phyloP scores from a whole-genome alignment of 2,888 invertebrate genomes.

The Orthosia cruda region DNA sequence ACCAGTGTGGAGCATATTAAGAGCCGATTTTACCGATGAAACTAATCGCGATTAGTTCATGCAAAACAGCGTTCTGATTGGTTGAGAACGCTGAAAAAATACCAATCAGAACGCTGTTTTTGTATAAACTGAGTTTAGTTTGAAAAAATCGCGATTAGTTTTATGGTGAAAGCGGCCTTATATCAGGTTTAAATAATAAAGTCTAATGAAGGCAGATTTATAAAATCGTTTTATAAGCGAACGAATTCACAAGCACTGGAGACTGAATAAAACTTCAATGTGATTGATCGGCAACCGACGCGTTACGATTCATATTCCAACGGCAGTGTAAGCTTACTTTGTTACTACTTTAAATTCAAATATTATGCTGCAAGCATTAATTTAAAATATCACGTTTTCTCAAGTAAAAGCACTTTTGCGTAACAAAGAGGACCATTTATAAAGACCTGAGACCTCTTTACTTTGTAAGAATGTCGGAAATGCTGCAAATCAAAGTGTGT shows the following conservation, averaged over 20 bases:
- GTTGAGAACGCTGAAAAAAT: no score
- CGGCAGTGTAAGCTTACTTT: background rate
- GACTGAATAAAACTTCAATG: background rate
- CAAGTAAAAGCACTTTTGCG: constrained; percentile 22
- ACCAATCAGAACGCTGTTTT: no score
- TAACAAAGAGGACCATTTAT: constrained; percentile 41
- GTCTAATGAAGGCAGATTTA: constrained; percentile 12
- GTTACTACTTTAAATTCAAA: constrained; percentile 37
- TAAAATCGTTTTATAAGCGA: constrained; percentile 8
- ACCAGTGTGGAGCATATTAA: background rate
- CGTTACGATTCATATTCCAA: constrained; percentile 7
- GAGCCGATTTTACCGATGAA: no score
- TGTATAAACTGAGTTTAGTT: no score
- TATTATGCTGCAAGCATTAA: constrained; percentile 32
- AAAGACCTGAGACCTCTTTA: constrained; percentile 16
- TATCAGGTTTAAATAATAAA: constrained; percentile 13
- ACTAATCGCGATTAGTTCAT: no score
- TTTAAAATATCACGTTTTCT: constrained; percentile 44
- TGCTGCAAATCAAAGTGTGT: constrained; percentile 12
- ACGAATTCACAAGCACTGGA: background rate
- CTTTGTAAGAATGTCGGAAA: constrained; percentile 9
- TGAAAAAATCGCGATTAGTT: no score
- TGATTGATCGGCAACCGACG: constrained; percentile 19
- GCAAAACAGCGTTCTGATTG: no score
- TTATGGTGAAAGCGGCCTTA: no score